phyloP scores from a whole-genome alignment of 2,113 vertebrate species.

The Bombycilla garrulus region DNA sequence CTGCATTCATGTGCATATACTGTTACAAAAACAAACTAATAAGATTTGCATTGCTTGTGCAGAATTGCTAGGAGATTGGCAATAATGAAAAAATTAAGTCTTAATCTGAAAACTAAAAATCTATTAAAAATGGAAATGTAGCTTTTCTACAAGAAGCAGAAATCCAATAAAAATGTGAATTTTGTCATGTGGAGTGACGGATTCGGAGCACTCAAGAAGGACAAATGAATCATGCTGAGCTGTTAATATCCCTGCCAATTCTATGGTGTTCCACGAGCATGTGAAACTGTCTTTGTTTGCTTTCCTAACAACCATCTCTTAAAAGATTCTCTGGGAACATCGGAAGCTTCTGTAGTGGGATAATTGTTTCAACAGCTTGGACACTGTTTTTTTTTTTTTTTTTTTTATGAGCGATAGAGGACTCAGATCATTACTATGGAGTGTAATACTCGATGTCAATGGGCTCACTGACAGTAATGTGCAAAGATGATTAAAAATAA shows the following conservation, averaged over 20 bases:
- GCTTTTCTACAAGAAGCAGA: background rate
- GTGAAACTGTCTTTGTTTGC: conserved; percentile 65
- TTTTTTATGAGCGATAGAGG: conserved; percentile 15
- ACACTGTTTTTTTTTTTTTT: background rate
- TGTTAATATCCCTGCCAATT: conserved; percentile 57
- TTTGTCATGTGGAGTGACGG: conserved; percentile 38
- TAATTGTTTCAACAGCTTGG: conserved; percentile 62
- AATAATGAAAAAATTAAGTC: background rate
- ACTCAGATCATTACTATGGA: conserved; percentile 20
- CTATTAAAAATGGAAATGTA: conserved; percentile 47
- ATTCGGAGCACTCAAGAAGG: conserved; percentile 59
- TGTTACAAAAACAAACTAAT: conserved; percentile 27
- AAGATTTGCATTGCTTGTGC: background rate
- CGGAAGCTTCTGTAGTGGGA: conserved; percentile 35
- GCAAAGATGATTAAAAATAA: conserved; percentile 7
- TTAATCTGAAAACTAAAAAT: background rate
- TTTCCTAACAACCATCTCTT: conserved; percentile 61
- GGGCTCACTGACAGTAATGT: background rate
- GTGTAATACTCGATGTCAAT: conserved; percentile 3
- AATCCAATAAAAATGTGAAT: conserved; percentile 49
- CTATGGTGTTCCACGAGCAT: conserved; percentile 5
- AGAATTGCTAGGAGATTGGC: background rate
- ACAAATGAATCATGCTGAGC: conserved; percentile 62
- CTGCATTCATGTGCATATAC: conserved; percentile 8
- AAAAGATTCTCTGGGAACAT: conserved; percentile 53